phyloP scores from a whole-genome alignment of 2,797 vertebrate species.

The Brotula barbata region DNA sequence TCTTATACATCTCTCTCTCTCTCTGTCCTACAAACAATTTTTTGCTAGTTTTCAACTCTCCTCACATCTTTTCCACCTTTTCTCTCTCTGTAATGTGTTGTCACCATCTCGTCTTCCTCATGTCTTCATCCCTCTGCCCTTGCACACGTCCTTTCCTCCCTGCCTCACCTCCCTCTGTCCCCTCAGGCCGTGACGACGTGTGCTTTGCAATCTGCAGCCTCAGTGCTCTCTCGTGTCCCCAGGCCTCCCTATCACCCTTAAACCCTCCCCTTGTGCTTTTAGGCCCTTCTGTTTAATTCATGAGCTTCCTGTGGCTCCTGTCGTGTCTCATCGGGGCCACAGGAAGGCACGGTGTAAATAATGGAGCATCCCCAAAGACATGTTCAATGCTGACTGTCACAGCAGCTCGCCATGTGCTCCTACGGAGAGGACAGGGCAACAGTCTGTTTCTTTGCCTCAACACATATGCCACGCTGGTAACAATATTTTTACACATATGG shows the following conservation, averaged over 20 bases:
- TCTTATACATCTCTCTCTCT: conserved; percentile 13
- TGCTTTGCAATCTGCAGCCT: conserved; percentile 65
- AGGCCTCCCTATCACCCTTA: conserved; percentile 59
- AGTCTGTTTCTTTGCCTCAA: conserved; percentile 26
- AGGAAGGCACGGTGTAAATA: conserved; percentile 82
- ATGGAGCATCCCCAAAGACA: conserved; percentile 77
- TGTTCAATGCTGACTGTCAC: conserved; percentile 64
- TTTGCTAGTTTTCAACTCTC: background rate
- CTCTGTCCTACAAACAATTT: conserved; percentile 10
- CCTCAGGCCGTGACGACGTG: conserved; percentile 49
- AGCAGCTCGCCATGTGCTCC: conserved; percentile 47
- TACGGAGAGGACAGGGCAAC: conserved; percentile 39
- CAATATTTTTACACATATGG: conserved; percentile 48
- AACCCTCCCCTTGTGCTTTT: conserved; percentile 74
- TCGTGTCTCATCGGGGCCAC: conserved; percentile 77
- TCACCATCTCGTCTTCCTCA: conserved; percentile 14
- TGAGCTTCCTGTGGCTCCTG: conserved; percentile 80
- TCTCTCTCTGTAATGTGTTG: background rate
- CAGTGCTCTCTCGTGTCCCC: conserved; percentile 51
- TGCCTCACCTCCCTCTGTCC: conserved; percentile 43
- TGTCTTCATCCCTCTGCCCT: conserved; percentile 26
- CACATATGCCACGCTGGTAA: conserved; percentile 47
- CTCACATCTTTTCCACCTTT: conserved; percentile 13
- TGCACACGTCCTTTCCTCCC: conserved; percentile 33
- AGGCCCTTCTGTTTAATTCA: conserved; percentile 83